Conservation (phyloP, 2,888 invertebrate species). For the Pteria penguin region DNA sequence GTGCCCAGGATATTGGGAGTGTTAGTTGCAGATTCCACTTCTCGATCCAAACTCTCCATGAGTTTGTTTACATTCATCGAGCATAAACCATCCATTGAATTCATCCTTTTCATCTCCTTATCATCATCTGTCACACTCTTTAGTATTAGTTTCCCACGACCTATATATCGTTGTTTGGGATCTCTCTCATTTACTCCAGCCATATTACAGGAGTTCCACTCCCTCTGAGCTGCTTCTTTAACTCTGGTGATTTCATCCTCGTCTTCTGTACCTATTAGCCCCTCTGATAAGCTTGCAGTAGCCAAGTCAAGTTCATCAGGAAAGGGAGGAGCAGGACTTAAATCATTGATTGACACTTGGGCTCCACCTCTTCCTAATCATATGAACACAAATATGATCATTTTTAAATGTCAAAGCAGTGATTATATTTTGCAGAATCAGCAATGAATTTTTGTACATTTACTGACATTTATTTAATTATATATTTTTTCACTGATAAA, state of each 20-base stretch:
- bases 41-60: not conserved
- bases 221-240: not conserved
- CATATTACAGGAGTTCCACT: not conserved
- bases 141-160: not conserved
- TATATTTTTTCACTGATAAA: no score
- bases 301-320: not conserved
- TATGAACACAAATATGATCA: no score
- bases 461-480: no score
- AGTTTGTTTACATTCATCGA: no score
- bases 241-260: slow-evolving; percentile 21
- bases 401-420: no score
- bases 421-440: no score
- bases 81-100: not conserved
- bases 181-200: not conserved
- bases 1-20: not conserved
- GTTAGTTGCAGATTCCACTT: not conserved
- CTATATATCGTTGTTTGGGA: not conserved
- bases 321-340: not conserved
- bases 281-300: not conserved
- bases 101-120: not conserved
- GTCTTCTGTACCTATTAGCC: not conserved
- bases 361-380: not conserved
- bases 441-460: no score
- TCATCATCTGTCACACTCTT: not conserved
- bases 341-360: not conserved